Percentiles rank a stretch among this genome's conserved stretches.
Conservation (phyloP, 2,797 vertebrate genomes). For the Bradypus variegatus region DNA sequence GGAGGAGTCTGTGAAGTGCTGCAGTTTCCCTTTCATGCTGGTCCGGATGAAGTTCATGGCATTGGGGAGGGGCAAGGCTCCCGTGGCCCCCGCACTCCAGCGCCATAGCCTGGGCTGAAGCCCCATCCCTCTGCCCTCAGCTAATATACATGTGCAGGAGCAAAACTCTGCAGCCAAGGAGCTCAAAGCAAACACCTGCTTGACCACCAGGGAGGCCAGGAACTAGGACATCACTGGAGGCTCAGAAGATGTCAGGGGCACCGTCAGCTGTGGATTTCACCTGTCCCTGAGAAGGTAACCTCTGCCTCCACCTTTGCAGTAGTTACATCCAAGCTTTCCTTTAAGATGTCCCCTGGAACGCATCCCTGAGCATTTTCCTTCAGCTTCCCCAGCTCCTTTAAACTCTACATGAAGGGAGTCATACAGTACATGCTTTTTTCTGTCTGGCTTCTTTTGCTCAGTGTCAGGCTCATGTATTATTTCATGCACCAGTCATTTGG, state of each 20-base stretch:
- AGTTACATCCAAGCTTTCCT: no score
- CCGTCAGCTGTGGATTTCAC: accelerated
- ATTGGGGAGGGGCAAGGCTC: background rate
- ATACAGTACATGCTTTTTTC: background rate
- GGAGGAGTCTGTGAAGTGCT: background rate
- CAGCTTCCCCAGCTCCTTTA: background rate
- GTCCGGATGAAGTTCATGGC: background rate
- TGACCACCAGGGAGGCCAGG: background rate
- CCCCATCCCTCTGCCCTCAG: background rate
- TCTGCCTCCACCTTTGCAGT: no score
- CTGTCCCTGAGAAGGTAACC: background rate
- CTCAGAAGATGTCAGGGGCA: background rate
- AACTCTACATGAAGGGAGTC: background rate
- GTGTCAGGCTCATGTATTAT: no score
- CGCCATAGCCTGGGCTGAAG: background rate
- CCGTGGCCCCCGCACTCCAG: background rate
- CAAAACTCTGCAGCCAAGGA: no score
- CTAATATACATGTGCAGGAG: background rate
- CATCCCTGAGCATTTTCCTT: background rate
- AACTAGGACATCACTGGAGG: accelerated
- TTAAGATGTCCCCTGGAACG: background rate
- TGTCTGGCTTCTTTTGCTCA: background rate
- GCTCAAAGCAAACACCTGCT: background rate
- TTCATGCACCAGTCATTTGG: accelerated
- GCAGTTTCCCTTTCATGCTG: background rate